A percentile compares a stretch with the other conserved stretches of the same genome.
These are phyloP conservation scores for Ondatra zibethicus DNA, from an alignment of 2,113 vertebrate genomes.

Conservation along the genomic window DNA sequence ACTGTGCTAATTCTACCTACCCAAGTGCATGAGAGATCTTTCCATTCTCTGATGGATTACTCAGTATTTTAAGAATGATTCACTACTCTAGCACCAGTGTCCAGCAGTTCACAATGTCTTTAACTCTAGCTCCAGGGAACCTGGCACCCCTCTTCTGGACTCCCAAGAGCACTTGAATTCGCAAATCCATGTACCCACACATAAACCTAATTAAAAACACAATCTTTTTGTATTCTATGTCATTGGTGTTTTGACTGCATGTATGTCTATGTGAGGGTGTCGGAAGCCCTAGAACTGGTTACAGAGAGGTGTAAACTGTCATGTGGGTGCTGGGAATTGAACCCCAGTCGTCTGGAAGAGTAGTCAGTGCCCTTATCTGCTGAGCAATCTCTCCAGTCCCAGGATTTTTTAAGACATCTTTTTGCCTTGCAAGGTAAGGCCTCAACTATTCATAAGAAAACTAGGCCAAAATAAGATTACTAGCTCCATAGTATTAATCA, in stretches of 20 bases:
- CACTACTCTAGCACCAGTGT: not conserved
- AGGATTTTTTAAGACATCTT: not conserved
- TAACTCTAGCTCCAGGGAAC: not conserved
- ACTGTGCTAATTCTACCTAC: too few relatives aligned
- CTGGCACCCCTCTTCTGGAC: not conserved
- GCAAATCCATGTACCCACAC: not conserved
- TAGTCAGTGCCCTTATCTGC: too few relatives aligned
- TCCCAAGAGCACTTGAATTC: not conserved
- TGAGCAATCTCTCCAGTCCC: too few relatives aligned
- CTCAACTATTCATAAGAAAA: conserved; percentile 28
- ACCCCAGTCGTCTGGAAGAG: too few relatives aligned
- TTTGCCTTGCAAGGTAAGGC: not conserved
- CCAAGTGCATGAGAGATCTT: too few relatives aligned
- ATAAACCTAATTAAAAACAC: not conserved
- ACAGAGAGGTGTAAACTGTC: too few relatives aligned
- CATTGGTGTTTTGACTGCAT: too few relatives aligned
- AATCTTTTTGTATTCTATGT: too few relatives aligned
- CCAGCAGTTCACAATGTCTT: not conserved
- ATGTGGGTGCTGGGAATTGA: too few relatives aligned
- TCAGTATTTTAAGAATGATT: not conserved
- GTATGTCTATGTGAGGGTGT: too few relatives aligned
- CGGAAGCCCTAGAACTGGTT: too few relatives aligned
- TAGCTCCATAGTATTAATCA: conserved; percentile 14
- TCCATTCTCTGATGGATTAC: too few relatives aligned
- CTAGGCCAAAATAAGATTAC: not conserved